Conservation (phyloP, 2,888 invertebrate genomes). For the Galerucella pusilla region DNA sequence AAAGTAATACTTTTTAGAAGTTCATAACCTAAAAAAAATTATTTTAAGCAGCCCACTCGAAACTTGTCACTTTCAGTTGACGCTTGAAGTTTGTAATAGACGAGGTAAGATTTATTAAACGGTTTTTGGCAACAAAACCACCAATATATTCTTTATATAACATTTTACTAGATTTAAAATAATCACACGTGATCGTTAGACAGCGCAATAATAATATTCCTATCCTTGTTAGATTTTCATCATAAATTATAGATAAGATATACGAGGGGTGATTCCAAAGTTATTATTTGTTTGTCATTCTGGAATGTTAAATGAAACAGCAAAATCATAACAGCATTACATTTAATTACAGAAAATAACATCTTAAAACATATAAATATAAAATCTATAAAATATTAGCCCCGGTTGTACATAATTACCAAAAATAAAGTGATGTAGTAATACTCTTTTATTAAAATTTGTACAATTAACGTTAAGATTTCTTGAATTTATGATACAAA, state of each 20-base stretch:
- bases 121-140: background rate
- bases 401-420: no score
- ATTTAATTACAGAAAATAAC: background rate
- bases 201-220: background rate
- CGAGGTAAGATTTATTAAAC: background rate
- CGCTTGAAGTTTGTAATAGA: background rate
- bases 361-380: background rate
- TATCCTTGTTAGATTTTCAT: background rate
- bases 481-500: slow-evolving; percentile 56
- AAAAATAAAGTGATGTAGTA: no score
- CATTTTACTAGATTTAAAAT: background rate
- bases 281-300: no score
- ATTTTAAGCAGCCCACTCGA: background rate
- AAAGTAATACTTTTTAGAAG: background rate
- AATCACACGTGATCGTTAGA: background rate
- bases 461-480: background rate
- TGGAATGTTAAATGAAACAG: background rate
- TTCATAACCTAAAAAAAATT: slow-evolving; percentile 1
- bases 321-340: background rate
- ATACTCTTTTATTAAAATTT: no score
- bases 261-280: background rate
- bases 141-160: background rate
- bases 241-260: background rate
- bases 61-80: background rate
- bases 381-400: no score